Base-by-base conservation (phyloP, 2,888 invertebrate genomes). In the Drosophila aldrichi region DNA sequence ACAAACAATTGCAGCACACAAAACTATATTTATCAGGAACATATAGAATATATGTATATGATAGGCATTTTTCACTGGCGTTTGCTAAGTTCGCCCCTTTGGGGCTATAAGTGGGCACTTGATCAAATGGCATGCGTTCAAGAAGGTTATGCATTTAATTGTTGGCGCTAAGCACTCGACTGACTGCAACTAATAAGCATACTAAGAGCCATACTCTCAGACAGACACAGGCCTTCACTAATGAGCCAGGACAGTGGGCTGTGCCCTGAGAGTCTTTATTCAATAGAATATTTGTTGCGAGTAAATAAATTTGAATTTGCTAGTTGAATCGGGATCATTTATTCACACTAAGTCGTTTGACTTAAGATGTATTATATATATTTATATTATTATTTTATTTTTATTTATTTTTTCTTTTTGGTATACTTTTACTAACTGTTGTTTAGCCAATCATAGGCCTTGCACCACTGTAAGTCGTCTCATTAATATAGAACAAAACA, bases 121-220 rank as follows among this genome's bases (percentile, higher is more conserved):
- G 46, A 20, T 2, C 2, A 46, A 66, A 41, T 62, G 46, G 41
- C 4, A 22, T 16, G 41, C 34, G 18, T 29, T 57, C 32, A 57
- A 59, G 43, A 54, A 18, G 62, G 18, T 18, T 73, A 52, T 66
- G 59, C 43, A 52, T 46, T 57, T 64, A 77, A 79, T 75, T 70
- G 67, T 22, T 55, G 51, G 5, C 12, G 49, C 62, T 60, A 48
- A 22, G 29, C 5, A 57, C 25, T 63, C n/a, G 55, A 67, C 64
- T 64, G 48, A 16, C 68, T 82, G 79, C 68, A 68, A 75, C 82
- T 79, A 74, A 81, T 78, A 70, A 74, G 62, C 78, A 62, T 66
- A 70, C 78, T 70, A 70, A 60, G 67, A 51, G 62, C 63, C 80
- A 77, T 40, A 49, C 52, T 43, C 18, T 10, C 12, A 52, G 59